phyloP scores from a whole-genome alignment of 64 coral and sea anemone genomes.

The Montipora efflorescens region DNA sequence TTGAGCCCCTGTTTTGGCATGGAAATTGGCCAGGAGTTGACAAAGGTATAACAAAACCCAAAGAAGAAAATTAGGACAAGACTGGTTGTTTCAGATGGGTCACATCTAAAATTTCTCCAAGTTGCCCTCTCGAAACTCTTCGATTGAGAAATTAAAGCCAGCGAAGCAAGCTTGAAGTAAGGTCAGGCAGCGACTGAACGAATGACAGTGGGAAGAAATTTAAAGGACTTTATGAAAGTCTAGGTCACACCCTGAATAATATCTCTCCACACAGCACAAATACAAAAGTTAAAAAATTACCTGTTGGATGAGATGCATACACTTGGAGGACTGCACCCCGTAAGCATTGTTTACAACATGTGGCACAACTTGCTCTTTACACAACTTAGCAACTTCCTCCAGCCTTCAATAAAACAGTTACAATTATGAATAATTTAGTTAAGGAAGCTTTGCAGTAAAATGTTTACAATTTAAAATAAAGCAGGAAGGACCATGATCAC shows the following conservation, averaged over 20 bases:
- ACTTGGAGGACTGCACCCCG: conserved; percentile 92
- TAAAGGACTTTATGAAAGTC: too few species aligned
- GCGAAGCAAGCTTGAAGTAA: too few species aligned
- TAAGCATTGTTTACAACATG: conserved; percentile 99
- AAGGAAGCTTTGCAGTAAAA: neutral
- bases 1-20: too few species aligned
- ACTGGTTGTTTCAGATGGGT: neutral
- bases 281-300: conserved; percentile 22
- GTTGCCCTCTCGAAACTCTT: too few species aligned
- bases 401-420: conserved; percentile 42
- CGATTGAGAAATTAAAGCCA: too few species aligned
- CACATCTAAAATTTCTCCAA: neutral
- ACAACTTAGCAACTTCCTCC: conserved; percentile 94
- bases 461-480: too few species aligned
- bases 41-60: neutral
- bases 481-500: too few species aligned
- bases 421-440: neutral
- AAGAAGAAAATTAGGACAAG: neutral
- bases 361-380: conserved; percentile 88
- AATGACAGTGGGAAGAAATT: too few species aligned
- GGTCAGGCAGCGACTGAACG: too few species aligned
- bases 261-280: too few species aligned
- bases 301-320: conserved; percentile 98
- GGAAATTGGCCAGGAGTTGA: too few species aligned
- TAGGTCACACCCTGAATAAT: too few species aligned